phyloP scores from a whole-genome alignment of 2,888 invertebrate species.

The Cynaeus angustus region DNA sequence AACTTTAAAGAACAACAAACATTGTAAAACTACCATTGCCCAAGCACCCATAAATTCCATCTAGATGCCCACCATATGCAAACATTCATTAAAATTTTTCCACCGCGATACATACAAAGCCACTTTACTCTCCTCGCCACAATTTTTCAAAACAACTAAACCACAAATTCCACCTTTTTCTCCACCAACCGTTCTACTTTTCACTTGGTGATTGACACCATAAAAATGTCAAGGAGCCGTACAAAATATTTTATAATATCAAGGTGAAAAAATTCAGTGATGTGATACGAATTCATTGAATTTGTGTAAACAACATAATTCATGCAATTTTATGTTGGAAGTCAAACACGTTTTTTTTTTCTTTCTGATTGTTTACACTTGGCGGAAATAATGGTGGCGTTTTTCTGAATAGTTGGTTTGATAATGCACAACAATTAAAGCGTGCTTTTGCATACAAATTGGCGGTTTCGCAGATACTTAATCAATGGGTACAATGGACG shows the following conservation, averaged over 20 bases:
- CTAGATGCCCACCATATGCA: too few relatives aligned
- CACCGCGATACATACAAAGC: too few relatives aligned
- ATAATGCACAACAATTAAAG: slow-evolving; percentile 9
- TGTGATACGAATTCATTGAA: not conserved
- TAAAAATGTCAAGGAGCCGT: slow-evolving; percentile 30
- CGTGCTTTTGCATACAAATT: slow-evolving; percentile 15
- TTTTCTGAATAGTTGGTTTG: too few relatives aligned
- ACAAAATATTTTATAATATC: slow-evolving; percentile 7
- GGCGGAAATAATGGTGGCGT: not conserved
- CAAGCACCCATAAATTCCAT: too few relatives aligned
- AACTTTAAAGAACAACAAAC: too few relatives aligned
- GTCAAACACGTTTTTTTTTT: too few relatives aligned
- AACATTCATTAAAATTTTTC: too few relatives aligned
- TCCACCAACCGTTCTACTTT: slow-evolving; percentile 9
- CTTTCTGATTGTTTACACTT: slow-evolving; percentile 1
- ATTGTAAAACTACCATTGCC: too few relatives aligned
- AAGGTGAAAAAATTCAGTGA: slow-evolving; percentile 18
- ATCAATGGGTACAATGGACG: slow-evolving; percentile 5
- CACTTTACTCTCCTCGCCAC: too few relatives aligned
- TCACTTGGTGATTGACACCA: slow-evolving; percentile 3
- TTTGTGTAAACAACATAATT: not conserved
- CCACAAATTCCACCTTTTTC: too few relatives aligned
- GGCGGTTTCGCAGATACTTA: not conserved
- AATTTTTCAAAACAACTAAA: too few relatives aligned
- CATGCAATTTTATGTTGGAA: too few relatives aligned